Conservation (phyloP, 53 echinoderm and acorn worm genomes). For the Mesocentrotus franciscanus region DNA sequence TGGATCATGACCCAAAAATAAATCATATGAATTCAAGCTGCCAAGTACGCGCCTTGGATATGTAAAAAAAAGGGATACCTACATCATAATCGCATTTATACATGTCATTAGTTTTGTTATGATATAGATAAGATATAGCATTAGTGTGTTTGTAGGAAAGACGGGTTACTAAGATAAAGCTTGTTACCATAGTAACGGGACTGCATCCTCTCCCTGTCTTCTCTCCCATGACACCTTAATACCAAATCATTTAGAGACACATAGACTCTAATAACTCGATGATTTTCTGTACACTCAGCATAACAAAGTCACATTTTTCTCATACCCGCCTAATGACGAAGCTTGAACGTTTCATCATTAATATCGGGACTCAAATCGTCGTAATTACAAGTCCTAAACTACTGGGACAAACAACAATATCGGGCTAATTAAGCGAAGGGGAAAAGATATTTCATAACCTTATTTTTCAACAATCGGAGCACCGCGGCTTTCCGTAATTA, state of each 20-base stretch:
- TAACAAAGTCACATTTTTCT: constrained; percentile 39
- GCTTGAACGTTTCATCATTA: constrained; percentile 3
- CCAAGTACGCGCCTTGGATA: background rate
- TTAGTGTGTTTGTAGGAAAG: background rate
- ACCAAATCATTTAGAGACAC: constrained; percentile 12
- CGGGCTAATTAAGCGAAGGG: constrained; percentile 59
- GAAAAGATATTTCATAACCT: constrained; percentile 62
- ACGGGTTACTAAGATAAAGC: background rate
- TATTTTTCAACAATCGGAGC: constrained; percentile 42
- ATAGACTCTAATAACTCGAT: constrained; percentile 1
- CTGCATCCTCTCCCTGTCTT: background rate
- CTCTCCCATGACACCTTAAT: background rate
- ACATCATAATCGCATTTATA: background rate
- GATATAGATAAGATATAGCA: background rate
- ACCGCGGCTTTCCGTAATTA: constrained; percentile 37
- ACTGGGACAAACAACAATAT: constrained; percentile 54
- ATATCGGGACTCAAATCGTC: constrained; percentile 35
- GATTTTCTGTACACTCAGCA: background rate
- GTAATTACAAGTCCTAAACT: constrained; percentile 37
- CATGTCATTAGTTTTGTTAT: background rate
- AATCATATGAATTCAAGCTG: background rate
- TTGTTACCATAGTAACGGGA: constrained; percentile 17
- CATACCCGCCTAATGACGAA: background rate
- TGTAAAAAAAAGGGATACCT: background rate
- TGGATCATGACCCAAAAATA: background rate